Conservation (phyloP, 2,888 invertebrate species). For the Tachina grossa region DNA sequence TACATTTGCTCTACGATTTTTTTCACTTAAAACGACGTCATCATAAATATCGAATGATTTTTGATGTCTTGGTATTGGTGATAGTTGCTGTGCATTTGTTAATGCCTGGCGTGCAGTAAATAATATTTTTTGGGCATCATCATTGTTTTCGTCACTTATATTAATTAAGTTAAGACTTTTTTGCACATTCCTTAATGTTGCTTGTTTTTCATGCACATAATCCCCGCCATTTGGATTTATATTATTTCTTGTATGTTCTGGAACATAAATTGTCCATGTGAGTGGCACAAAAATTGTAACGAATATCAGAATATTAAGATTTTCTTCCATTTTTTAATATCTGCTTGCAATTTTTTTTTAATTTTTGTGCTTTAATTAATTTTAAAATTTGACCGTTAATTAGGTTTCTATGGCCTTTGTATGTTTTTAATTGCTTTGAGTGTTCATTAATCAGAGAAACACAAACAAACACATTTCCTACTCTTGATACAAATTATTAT, state of each 20-base stretch:
- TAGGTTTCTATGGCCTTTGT: background rate
- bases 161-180: constrained; percentile 59
- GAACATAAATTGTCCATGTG: constrained; percentile 50
- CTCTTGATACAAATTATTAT: constrained; percentile 42
- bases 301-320: constrained; percentile 19
- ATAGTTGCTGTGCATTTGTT: constrained; percentile 67
- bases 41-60: constrained; percentile 76
- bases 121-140: constrained; percentile 56
- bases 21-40: constrained; percentile 70
- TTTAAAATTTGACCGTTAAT: constrained; percentile 45
- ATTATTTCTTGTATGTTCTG: constrained; percentile 47
- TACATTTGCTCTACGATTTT: constrained; percentile 18
- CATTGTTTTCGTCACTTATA: constrained; percentile 12
- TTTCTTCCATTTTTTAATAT: constrained; percentile 39
- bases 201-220: background rate
- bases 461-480: constrained; percentile 41
- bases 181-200: constrained; percentile 14
- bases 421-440: constrained; percentile 49
- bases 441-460: constrained; percentile 23
- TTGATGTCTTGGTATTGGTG: constrained; percentile 68
- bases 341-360: background rate
- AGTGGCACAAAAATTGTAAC: constrained; percentile 16
- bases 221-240: constrained; percentile 2
- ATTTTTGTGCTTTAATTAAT: background rate
- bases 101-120: constrained; percentile 55